A percentile compares a stretch with the other conserved stretches of the same genome.
Evolutionary conservation across 2,113 vertebrate genomes (phyloP).

Genomic region (Ondatra zibethicus): DNA sequence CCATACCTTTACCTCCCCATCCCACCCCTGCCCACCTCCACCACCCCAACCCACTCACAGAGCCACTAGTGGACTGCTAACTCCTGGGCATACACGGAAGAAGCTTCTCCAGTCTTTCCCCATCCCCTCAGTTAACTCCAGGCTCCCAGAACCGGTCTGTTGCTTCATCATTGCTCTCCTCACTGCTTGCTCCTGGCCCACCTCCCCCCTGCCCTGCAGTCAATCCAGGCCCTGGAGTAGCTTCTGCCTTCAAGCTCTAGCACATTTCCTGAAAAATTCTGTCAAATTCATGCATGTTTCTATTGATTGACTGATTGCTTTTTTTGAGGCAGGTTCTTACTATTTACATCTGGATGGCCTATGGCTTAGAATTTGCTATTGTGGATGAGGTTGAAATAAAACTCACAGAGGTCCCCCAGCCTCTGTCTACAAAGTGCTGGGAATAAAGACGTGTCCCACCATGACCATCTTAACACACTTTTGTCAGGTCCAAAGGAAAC

Average conservation of each 20-base stretch:
- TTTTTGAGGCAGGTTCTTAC: background rate
- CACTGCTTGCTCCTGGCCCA: too few species aligned
- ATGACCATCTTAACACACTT: background rate
- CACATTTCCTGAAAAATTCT: background rate
- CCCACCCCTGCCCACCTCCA: background rate
- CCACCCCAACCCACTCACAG: background rate
- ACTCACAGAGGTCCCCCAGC: background rate
- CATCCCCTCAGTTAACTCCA: background rate
- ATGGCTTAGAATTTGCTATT: background rate
- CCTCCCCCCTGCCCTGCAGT: background rate
- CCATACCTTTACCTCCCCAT: too few species aligned
- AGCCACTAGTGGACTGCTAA: background rate
- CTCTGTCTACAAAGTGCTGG: background rate
- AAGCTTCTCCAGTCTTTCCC: background rate
- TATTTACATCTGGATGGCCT: background rate
- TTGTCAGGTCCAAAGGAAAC: background rate
- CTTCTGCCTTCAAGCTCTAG: background rate
- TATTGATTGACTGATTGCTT: background rate
- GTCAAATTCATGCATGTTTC: background rate
- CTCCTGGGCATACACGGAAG: background rate
- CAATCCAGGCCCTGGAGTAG: background rate
- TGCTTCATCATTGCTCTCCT: background rate
- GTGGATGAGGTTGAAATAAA: background rate
- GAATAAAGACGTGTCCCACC: background rate
- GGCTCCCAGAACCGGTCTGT: accelerated